Base-by-base conservation (phyloP, 2,797 vertebrate species). In the Cuculus canorus region DNA sequence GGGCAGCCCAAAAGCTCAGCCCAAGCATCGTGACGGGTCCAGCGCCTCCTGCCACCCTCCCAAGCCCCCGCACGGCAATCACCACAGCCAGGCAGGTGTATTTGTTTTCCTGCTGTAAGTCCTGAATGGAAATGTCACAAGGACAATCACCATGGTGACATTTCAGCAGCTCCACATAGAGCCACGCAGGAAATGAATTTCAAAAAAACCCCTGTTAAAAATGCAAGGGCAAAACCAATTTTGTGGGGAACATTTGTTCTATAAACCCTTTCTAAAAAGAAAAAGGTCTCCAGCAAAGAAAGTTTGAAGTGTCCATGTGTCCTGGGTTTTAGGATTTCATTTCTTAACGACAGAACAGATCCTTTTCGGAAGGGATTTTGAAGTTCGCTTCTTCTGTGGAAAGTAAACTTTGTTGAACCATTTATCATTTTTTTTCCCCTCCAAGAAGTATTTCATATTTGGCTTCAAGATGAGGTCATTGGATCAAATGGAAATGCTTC, bases 131-230 rank as follows among this genome's bases (percentile, higher is more conserved):
- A 94, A 94, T 94, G 96, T 83, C 95, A 96, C 35, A 45, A 78
- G 95, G 95, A 96, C 96, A 83, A 95, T 97, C 95, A 91, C 96
- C 95, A 96, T 96, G 95, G 95, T 94, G 95, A 97, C 95, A 94
- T 92, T 95, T 96, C 91, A 45, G 91, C 95, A 41, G 95, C 79
- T 75, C 95, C 69, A 6, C 25, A 27, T 0, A 91, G 86, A 96
- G 87, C 91, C 41, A 71, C 2, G 45, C 79, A 92, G 94, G 91
- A 94, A 96, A 94, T 96, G 94, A 96, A 85, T 91, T 87, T 78
- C 78, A 95, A 94, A 96, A 94, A 96, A 95, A 86, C 85, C 82
- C 93, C 94, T 71, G 89, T 85, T 95, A 89, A 94, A 94, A 93
- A 94, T 69, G 76, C 91, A 94, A 96, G 52, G 87, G 92, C 79